Percentiles rank a stretch among this genome's conserved stretches.
Conservation (phyloP, 2,113 vertebrate species). For the Lipophrys pholis region DNA sequence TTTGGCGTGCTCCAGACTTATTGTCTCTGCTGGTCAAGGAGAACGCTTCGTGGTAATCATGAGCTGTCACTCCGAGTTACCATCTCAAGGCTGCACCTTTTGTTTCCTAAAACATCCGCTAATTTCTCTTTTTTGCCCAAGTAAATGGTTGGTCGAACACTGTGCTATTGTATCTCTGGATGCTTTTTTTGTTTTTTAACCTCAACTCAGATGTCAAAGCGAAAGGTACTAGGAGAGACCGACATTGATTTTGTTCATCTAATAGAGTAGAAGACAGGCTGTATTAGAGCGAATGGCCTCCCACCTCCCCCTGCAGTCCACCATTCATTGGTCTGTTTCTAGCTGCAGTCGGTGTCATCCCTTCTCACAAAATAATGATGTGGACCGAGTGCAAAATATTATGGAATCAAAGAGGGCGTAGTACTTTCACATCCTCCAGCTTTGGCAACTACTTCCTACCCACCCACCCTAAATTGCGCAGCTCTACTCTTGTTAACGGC, state of each 20-base stretch:
- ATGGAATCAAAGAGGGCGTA: not conserved
- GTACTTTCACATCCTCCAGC: constrained; percentile 11
- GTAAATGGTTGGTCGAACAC: constrained; percentile 55
- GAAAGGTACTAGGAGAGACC: constrained; percentile 28
- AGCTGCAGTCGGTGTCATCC: constrained; percentile 46
- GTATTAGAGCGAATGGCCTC: constrained; percentile 35
- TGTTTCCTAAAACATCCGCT: constrained; percentile 73
- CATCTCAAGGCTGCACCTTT: constrained; percentile 76
- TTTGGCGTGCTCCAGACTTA: constrained; percentile 57
- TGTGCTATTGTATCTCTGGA: constrained; percentile 41
- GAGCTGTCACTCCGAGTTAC: constrained; percentile 75
- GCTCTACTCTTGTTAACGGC: no score
- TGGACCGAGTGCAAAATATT: constrained; percentile 31
- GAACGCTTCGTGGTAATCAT: constrained; percentile 67
- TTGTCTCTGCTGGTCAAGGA: constrained; percentile 70
- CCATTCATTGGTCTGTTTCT: constrained; percentile 29
- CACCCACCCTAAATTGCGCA: constrained; percentile 7
- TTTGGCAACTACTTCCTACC: not conserved
- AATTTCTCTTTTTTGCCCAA: constrained; percentile 66
- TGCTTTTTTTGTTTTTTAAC: constrained; percentile 19
- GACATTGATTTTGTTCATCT: constrained; percentile 58
- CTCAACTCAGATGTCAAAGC: constrained; percentile 29
- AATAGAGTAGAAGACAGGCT: constrained; percentile 43
- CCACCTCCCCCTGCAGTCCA: not conserved
- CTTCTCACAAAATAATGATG: constrained; percentile 35